phyloP scores from a whole-genome alignment of 2,797 vertebrate species.

The Clarias pachynema region DNA sequence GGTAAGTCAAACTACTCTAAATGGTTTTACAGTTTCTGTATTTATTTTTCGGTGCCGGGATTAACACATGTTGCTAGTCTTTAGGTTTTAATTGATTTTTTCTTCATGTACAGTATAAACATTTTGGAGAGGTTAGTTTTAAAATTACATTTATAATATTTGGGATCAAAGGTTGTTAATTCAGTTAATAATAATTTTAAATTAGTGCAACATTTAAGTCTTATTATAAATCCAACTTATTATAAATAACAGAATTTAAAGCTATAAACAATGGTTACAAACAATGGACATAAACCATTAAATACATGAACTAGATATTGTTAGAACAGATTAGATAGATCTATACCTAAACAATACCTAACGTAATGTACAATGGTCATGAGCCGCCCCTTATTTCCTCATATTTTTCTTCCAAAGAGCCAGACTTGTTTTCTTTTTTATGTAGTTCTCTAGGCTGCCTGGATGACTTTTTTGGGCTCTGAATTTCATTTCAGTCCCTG shows the following conservation, averaged over 20 bases:
- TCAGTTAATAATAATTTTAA: no score
- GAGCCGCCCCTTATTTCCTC: no score
- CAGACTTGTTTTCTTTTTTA: no score
- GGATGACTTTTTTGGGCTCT: no score
- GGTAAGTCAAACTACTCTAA: background rate
- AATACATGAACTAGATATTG: background rate
- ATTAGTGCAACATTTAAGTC: no score
- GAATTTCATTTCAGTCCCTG: no score
- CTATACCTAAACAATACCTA: background rate
- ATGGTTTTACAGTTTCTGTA: background rate
- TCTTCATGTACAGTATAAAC: background rate
- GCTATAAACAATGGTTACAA: no score
- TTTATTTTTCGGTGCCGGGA: background rate
- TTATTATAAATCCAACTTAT: no score
- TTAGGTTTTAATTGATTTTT: background rate
- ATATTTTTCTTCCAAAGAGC: no score
- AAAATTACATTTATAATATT: background rate
- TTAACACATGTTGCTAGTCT: background rate
- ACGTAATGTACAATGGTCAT: background rate
- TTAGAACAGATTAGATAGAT: background rate
- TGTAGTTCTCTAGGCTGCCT: no score
- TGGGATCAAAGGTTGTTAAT: background rate
- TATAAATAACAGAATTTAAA: no score
- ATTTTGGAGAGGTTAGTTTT: background rate
- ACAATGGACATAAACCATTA: background rate